These are phyloP conservation scores for Drosophila nr. perissopoda DNA, from an alignment of 2,888 invertebrate genomes.

Conservation along the genomic window DNA sequence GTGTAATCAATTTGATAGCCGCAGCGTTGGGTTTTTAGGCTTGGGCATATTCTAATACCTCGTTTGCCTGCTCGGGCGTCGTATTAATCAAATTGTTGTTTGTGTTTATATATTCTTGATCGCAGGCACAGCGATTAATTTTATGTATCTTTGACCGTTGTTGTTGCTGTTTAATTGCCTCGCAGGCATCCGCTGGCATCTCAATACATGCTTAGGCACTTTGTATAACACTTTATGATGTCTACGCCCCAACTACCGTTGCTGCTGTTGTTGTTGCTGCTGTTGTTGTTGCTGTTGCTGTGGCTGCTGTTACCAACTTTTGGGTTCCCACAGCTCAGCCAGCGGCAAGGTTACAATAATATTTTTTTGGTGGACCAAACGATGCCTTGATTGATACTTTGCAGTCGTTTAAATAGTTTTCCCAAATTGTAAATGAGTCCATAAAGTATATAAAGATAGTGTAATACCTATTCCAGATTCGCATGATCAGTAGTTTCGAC, in stretches of 20 bases:
- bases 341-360: slow-evolving; percentile 24
- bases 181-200: slow-evolving; percentile 65
- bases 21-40: slow-evolving; percentile 27
- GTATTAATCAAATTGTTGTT: slow-evolving; percentile 77
- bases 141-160: slow-evolving; percentile 64
- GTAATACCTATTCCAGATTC: slow-evolving; percentile 24
- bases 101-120: slow-evolving; percentile 47
- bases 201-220: slow-evolving; percentile 79
- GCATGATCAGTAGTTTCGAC: slow-evolving; percentile 4
- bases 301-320: slow-evolving; percentile 6
- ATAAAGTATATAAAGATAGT: slow-evolving; percentile 8
- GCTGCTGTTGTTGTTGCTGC: slow-evolving; percentile 3
- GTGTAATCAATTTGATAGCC: slow-evolving; percentile 81
- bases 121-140: slow-evolving; percentile 65
- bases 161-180: slow-evolving; percentile 70
- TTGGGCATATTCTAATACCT: slow-evolving; percentile 60
- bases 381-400: slow-evolving; percentile 25
- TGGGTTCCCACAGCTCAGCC: slow-evolving; percentile 45
- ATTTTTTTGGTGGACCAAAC: slow-evolving; percentile 3
- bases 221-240: slow-evolving; percentile 78
- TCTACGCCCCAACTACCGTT: slow-evolving; percentile 73
- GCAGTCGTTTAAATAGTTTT: slow-evolving; percentile 25
- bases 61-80: slow-evolving; percentile 30
- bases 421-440: slow-evolving; percentile 11
- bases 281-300: slow-evolving; percentile 8